Base-by-base conservation (phyloP, 2,888 invertebrate species). In the Altica lythri region DNA sequence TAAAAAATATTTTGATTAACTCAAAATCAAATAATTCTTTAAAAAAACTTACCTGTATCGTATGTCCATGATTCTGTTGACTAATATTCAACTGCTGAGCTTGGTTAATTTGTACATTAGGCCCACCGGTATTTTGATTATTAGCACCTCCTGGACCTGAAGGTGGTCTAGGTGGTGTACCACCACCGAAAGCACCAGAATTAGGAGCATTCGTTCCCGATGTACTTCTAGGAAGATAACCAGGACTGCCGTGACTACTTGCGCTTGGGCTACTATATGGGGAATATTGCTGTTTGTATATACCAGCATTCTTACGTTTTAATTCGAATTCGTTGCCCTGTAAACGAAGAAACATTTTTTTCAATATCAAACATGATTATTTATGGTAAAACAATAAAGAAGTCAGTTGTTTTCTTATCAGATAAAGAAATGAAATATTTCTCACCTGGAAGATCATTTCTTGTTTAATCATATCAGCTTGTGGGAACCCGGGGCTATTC, bases 81-180 rank as follows among this genome's bases (percentile, higher is more conserved):
- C 83, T 85, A 66, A 94, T 89, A 75, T 93, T 92, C 75, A 93
- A 78, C 75, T 92, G 92, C 74, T 92, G 92, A 50, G 90, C 89
- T 75, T 92, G 92, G 71, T 89, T 89, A 80, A 93, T 90, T 76
- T 92, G 92, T 62, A 92, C 77, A 29, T 83, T 83, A 22, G 85
- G 78, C 6, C 82, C 79, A 5, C 67, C 62, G 10, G 55, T 52
- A n/a, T 47, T 46, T n/a, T 53, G 48, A n/a, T 53, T 51, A 12
- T 34, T 46, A 8, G 56, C 61, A 2, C 65, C 66, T 8, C 72
- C 72, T 1, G 80, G 77, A 40, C 81, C 81, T 0, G 81, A 79
- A 0, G 82, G 78, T 10, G 82, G 82, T 61, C 81, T 79, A 1
- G 81, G 81, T 10, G 81, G 81, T 6, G 81, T 76, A 4, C 75